Conservation (phyloP, 2,888 invertebrate species). For the Caenorhabditis sp. region DNA sequence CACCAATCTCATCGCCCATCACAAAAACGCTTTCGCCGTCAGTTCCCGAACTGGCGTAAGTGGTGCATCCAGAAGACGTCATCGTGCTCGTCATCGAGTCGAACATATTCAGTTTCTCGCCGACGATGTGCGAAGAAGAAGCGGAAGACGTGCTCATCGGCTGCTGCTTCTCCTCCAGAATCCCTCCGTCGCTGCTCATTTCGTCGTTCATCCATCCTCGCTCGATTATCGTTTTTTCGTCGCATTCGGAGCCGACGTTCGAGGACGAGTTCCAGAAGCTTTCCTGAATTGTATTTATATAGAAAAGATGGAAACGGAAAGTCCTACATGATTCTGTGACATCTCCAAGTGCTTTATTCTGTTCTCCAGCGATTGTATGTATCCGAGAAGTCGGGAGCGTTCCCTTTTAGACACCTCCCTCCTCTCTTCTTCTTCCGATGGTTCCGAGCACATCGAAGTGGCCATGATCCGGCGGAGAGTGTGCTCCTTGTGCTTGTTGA, state of each 20-base stretch:
- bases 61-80: constrained; percentile 71
- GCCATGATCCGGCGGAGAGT: constrained; percentile 63
- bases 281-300: constrained; percentile 50
- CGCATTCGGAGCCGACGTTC: constrained; percentile 60
- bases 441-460: constrained; percentile 52
- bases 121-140: constrained; percentile 42
- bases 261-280: constrained; percentile 60
- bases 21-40: constrained; percentile 70
- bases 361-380: constrained; percentile 91
- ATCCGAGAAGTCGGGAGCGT: constrained; percentile 84
- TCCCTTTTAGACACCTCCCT: constrained; percentile 57
- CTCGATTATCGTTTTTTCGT: constrained; percentile 67
- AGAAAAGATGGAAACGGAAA: background rate
- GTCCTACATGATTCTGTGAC: constrained; percentile 58
- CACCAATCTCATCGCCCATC: constrained; percentile 67
- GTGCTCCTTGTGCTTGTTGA: constrained; percentile 56
- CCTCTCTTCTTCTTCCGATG: constrained; percentile 38
- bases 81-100: constrained; percentile 60
- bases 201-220: constrained; percentile 57
- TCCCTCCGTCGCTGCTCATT: too few species aligned
- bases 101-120: constrained; percentile 33
- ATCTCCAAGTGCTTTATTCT: constrained; percentile 84
- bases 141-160: constrained; percentile 25
- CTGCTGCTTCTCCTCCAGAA: background rate
- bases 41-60: constrained; percentile 68